Percentiles rank a stretch among this genome's conserved stretches.
Evolutionary conservation across 2,113 vertebrate species (phyloP).

Genomic region (Ceuthmochares aereus): DNA sequence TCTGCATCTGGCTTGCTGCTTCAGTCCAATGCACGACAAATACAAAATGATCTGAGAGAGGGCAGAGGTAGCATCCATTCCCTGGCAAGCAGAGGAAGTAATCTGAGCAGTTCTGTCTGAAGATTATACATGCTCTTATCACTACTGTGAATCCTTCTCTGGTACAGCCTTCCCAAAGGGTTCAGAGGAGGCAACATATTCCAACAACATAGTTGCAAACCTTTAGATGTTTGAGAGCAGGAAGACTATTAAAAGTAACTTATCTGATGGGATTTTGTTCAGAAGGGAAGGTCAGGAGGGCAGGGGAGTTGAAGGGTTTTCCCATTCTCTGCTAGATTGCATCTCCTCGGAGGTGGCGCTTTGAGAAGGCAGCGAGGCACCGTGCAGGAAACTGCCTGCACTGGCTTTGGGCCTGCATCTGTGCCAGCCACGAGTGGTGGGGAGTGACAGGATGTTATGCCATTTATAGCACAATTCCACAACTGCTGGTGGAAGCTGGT

Average conservation of each 20-base stretch:
- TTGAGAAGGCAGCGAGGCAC: not conserved
- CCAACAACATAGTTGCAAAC: not conserved
- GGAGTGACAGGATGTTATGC: accelerated
- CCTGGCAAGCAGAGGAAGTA: not conserved
- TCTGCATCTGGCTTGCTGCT: not conserved
- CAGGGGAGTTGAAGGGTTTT: not conserved
- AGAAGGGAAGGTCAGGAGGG: not conserved
- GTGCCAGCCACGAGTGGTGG: accelerated
- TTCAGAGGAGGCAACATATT: not conserved
- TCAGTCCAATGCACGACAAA: not conserved
- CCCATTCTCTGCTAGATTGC: accelerated
- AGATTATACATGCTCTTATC: not conserved
- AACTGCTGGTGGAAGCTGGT: not conserved
- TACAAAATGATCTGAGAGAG: not conserved
- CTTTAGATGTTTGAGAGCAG: not conserved
- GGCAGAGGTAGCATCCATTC: not conserved
- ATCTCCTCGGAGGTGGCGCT: not conserved
- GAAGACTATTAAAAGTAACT: not conserved
- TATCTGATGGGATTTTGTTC: not conserved
- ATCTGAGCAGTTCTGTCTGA: not conserved
- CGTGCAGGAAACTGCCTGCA: accelerated
- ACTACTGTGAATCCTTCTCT: not conserved
- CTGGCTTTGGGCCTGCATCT: not conserved
- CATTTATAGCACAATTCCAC: not conserved
- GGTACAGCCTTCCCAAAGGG: not conserved